Evolutionary conservation across 2,797 vertebrate genomes (phyloP), one percentile per base, ranked within the genome.

Genomic region (Scolopax rusticola): DNA sequence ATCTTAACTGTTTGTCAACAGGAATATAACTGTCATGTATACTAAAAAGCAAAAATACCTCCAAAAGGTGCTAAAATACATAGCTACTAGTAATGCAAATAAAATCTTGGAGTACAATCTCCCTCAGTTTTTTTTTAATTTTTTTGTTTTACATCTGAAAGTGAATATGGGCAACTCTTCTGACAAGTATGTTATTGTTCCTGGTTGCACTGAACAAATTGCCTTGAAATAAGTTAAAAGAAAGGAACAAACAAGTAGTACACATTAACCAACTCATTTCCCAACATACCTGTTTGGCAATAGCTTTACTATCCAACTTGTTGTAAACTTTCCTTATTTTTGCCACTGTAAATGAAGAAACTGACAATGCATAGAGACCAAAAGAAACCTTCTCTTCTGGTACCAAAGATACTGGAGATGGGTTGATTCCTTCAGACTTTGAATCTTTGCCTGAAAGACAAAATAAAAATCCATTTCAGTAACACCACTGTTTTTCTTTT

Each of bases 301-400:
- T 99, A 96, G 99, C 99, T 98, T 99, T 99, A 98, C 99, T 99
- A 94, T 99, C 99, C 97, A 99, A 96, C 82, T 99, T 99, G 98
- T 99, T 99, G 98, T 99, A 99, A 88, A 99, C 98, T 92, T 99
- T 99, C 88, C 99, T 98, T 97, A 99, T 99, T 97, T 99, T 99
- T 83, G 99, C 99, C 82, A 99, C 99, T 2, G 99, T 99, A 77
- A 99, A 98, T 7, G 98, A 98, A 20, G 99, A 99, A 80, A 99
- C 98, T 0, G 99, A 99, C 50, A 99, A 98, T 0, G 99, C 99
- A 61, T 98, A 99, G 33, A 99, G 98, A 54, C 99, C 99, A 97
- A 99, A 99, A 20, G 99, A 99, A n/a, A 99, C 99, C 94, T 99
- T 99, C 94, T 99, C 99, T 92, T 99, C 99, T 4, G 99, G 99